A percentile compares a stretch with the other conserved stretches of the same genome.
Conservation (phyloP, 2,888 invertebrate species). For the Tuberolachnus salignus region DNA sequence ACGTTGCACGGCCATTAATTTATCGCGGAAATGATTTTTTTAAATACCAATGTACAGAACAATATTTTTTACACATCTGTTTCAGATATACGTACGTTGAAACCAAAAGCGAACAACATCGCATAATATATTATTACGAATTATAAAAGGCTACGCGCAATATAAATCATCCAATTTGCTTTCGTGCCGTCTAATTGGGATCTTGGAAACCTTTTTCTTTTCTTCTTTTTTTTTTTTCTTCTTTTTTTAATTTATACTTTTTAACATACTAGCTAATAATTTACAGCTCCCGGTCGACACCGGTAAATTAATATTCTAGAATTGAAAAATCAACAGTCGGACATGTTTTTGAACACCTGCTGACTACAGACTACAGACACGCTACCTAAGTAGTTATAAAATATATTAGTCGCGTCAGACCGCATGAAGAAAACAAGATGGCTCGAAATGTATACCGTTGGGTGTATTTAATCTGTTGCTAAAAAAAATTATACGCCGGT, state of each 20-base stretch:
- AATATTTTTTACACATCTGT: constrained; percentile 28
- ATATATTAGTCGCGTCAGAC: background rate
- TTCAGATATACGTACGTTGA: background rate
- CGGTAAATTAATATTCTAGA: constrained; percentile 38
- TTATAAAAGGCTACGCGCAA: constrained; percentile 1
- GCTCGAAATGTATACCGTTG: background rate
- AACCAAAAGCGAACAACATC: constrained; percentile 18
- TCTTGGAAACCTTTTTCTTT: constrained; percentile 21
- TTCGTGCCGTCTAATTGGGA: constrained; percentile 46
- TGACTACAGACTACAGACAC: background rate
- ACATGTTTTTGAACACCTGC: constrained; percentile 43
- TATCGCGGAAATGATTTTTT: no score
- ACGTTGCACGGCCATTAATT: no score
- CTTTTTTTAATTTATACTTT: constrained; percentile 13
- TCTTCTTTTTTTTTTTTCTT: background rate
- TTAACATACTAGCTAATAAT: constrained; percentile 8
- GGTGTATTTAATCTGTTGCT: background rate
- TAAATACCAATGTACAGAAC: background rate
- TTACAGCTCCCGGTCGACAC: constrained; percentile 50
- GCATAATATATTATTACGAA: constrained; percentile 1
- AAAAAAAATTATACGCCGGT: background rate
- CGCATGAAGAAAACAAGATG: background rate
- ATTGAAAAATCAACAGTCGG: constrained; percentile 51
- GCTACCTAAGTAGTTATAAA: constrained; percentile 7
- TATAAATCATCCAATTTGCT: constrained; percentile 48